Evolutionary conservation across 2,113 vertebrate genomes (phyloP).

Genomic region (Pelvicachromis taeniatus): DNA sequence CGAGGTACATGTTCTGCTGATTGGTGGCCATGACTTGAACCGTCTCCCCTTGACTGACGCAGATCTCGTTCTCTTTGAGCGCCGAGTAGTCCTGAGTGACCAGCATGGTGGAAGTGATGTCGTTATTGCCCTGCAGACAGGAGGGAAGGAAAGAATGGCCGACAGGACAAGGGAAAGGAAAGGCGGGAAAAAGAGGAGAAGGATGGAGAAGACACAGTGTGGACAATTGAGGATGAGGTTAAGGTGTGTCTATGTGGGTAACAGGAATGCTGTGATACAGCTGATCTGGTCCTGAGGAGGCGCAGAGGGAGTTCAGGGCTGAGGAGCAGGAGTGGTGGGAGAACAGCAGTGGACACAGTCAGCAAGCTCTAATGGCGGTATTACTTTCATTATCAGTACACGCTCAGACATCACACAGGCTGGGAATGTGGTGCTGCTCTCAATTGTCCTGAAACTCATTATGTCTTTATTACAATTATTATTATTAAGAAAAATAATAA

Average conservation of each 20-base stretch:
- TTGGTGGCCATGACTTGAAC: slow-evolving; percentile 94
- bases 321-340: neutral
- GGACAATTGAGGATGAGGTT: slow-evolving; percentile 23
- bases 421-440: neutral
- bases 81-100: slow-evolving; percentile 95
- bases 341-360: neutral
- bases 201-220: neutral
- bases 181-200: neutral
- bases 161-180: neutral
- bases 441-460: no score
- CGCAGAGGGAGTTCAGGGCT: neutral
- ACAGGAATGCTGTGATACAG: neutral
- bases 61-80: slow-evolving; percentile 97
- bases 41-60: slow-evolving; percentile 89
- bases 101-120: slow-evolving; percentile 85
- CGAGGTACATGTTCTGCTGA: slow-evolving; percentile 98
- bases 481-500: neutral
- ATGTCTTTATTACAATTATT: neutral
- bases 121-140: slow-evolving; percentile 79
- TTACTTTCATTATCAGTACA: neutral
- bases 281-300: neutral
- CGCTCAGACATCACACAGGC: neutral
- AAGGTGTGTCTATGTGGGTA: neutral
- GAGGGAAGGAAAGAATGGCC: neutral
- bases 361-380: no score